Percentiles rank a stretch among this genome's conserved stretches.
These are phyloP conservation scores for Colostygia pectinataria DNA, from an alignment of 2,888 invertebrate genomes.

Conservation along the genomic window DNA sequence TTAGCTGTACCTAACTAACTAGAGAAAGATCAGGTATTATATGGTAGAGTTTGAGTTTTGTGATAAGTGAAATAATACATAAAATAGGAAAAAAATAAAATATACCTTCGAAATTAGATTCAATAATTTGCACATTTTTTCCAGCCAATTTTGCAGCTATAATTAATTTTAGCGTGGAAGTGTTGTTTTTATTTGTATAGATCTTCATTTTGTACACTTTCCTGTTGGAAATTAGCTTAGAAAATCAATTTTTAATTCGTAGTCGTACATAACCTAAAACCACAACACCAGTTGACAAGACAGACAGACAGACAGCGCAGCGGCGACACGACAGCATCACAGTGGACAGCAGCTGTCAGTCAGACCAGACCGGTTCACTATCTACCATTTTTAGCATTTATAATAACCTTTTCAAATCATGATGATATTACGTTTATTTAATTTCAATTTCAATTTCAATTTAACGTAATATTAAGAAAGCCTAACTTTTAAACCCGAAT, in stretches of 20 bases:
- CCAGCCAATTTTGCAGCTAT: constrained; percentile 86
- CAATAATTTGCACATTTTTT: constrained; percentile 81
- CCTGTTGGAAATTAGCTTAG: constrained; percentile 8
- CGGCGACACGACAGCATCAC: no score
- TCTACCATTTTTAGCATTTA: constrained; percentile 1
- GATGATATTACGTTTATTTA: no score
- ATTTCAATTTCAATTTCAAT: no score
- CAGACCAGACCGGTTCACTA: not conserved
- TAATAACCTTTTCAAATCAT: no score
- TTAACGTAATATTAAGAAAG: no score
- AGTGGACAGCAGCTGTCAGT: no score
- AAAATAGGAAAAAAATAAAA: constrained; percentile 24
- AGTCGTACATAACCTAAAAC: constrained; percentile 34
- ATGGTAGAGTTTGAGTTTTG: not conserved
- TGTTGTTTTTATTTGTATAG: constrained; percentile 90
- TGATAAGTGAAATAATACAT: not conserved
- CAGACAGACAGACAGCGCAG: constrained; percentile 13
- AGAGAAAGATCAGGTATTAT: no score
- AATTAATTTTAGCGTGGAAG: constrained; percentile 88
- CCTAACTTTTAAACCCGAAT: no score
- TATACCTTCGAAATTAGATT: constrained; percentile 85
- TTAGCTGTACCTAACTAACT: no score
- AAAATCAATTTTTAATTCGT: constrained; percentile 1
- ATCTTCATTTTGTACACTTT: constrained; percentile 84
- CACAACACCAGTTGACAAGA: not conserved